Percentiles rank a stretch among this genome's conserved stretches.
Evolutionary conservation across 2,113 vertebrate genomes (phyloP).

Genomic region (Apaloderma vittatum): DNA sequence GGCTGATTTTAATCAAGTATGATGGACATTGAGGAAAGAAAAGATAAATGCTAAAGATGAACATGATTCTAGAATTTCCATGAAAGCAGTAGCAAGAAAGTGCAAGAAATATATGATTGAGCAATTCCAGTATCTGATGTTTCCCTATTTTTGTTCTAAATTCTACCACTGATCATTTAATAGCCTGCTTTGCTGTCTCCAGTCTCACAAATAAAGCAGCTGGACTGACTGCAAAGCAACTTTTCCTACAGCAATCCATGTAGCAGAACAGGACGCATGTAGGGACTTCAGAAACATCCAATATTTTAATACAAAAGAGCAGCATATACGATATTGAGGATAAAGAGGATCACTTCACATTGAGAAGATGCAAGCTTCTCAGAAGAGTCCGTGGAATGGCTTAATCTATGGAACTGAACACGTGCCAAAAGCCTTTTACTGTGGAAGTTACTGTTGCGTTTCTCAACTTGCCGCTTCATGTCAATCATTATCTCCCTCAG

Average conservation of each 20-base stretch:
- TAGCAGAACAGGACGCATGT: neutral
- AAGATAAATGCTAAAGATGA: neutral
- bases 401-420: neutral
- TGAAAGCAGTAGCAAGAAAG: neutral
- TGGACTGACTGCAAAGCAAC: neutral
- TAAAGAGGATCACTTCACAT: neutral
- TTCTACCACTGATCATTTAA: neutral
- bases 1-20: neutral
- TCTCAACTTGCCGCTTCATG: neutral
- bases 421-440: neutral
- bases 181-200: neutral
- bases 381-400: neutral
- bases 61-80: neutral
- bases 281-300: neutral
- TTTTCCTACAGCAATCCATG: neutral
- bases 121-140: neutral
- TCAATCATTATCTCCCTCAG: neutral
- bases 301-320: neutral
- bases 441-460: neutral
- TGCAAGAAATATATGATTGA: accelerated
- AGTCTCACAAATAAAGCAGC: neutral
- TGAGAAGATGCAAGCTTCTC: neutral
- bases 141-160: neutral
- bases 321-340: accelerated
- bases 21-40: neutral